Base-by-base conservation (phyloP, 1,140 invertebrate species). In the Drosophila subpulchrella region DNA sequence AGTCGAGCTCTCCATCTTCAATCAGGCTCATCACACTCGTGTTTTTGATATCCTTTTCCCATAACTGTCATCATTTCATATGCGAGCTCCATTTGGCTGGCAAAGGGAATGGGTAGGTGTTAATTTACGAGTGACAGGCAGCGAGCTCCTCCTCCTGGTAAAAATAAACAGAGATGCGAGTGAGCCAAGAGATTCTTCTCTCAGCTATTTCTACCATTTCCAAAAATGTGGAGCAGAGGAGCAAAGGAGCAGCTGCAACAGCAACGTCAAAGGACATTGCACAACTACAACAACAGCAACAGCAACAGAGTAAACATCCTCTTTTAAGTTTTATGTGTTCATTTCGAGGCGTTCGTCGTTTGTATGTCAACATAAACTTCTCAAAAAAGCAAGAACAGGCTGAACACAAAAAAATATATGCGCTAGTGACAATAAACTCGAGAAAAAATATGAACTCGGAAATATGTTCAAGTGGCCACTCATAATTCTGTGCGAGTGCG, bases 1-100 rank as follows among this genome's bases (percentile, higher is more conserved):
- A 67, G 59, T 50, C 24, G 56, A 17, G 34, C 32, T 46, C 46
- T 70, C 44, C 42, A 10, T 30, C 53, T 73, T 55, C 56, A 59
- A 66, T 73, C 63, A 53, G 73, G 20, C 47, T 57, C 54, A 62
- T 53, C 67, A 72, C 36, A 46, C 42, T 20, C 65, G 24, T 76
- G 73, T 71, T 65, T 47, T 77, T 78, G 75, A 77, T 88, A 88
- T 88, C 83, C 83, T 88, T 88, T 77, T 88, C 66, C 79, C 83
- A 88, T 88, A 88, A 88, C 72, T 88, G 83, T 88, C 83, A 82
- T 73, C 70, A 67, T 82, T 81, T 76, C 65, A 66, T 75, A 54
- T 60, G 71, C 58, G 32, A 46, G 58, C 57, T 59, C 54, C 36
- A 53, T 36, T 47, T 11, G 55, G 5, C 5, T 24, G 47, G 38